A percentile compares a stretch with the other conserved stretches of the same genome.
Evolutionary conservation across 2,797 vertebrate genomes (phyloP).

Genomic region (Vipera ursinii): DNA sequence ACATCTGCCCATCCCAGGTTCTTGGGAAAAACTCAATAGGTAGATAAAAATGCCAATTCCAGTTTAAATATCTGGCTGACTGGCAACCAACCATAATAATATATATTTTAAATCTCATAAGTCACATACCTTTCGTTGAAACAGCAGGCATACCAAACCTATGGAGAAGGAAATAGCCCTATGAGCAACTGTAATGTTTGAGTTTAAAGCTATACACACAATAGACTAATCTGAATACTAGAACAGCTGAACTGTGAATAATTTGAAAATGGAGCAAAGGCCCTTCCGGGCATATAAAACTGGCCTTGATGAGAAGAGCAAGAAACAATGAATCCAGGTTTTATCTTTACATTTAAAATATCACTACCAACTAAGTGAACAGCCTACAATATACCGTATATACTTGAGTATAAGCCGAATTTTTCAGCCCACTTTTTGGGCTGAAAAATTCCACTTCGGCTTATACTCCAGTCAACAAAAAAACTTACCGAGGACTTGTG

Average conservation of each 20-base stretch:
- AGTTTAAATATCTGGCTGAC: neutral
- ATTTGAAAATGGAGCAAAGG: neutral
- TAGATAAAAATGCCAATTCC: neutral
- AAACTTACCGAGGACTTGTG: too few species aligned
- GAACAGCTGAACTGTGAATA: neutral
- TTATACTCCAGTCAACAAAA: too few species aligned
- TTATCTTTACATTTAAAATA: neutral
- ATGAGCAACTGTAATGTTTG: neutral
- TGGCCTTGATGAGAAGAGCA: neutral
- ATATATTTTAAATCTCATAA: neutral
- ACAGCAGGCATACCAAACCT: slow-evolving; percentile 81
- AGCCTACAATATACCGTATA: neutral
- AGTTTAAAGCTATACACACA: neutral
- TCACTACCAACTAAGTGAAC: neutral
- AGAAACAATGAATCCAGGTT: neutral
- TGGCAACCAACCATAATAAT: neutral
- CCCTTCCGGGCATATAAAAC: neutral
- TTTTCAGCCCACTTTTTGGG: too few species aligned
- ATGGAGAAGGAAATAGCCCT: slow-evolving; percentile 36
- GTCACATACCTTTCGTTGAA: slow-evolving; percentile 71
- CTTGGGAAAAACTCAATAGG: neutral
- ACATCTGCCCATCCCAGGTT: neutral
- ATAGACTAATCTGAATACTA: accelerated
- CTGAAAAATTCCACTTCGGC: too few species aligned
- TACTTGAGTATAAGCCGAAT: too few species aligned